Evolutionary conservation across 2,888 invertebrate genomes (phyloP).

Genomic region (Macaria notata): DNA sequence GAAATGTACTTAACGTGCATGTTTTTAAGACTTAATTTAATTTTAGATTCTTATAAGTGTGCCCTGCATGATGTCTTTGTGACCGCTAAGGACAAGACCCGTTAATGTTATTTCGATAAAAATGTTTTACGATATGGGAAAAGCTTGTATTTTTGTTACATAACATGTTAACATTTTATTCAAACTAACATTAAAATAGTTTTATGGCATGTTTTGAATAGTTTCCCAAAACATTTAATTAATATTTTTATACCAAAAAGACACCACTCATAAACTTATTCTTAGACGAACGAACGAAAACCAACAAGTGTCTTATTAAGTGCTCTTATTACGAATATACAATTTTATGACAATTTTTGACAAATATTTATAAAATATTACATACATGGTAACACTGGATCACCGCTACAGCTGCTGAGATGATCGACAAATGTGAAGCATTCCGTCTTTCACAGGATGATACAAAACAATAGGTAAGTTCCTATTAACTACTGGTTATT

Average conservation of each 20-base stretch:
- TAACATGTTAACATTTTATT: slow-evolving; percentile 22
- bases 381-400: slow-evolving; percentile 41
- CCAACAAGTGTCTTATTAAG: slow-evolving; percentile 51
- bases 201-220: slow-evolving; percentile 42
- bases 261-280: slow-evolving; percentile 43
- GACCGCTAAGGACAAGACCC: slow-evolving; percentile 39
- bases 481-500: neutral
- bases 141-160: slow-evolving; percentile 18
- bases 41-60: slow-evolving; percentile 22
- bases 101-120: slow-evolving; percentile 44
- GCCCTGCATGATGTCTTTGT: slow-evolving; percentile 46
- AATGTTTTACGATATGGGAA: slow-evolving; percentile 22
- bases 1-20: slow-evolving; percentile 29
- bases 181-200: slow-evolving; percentile 36
- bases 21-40: slow-evolving; percentile 21
- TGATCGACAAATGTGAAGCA: slow-evolving; percentile 42
- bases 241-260: slow-evolving; percentile 52
- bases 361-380: slow-evolving; percentile 40
- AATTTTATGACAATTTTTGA: slow-evolving; percentile 48
- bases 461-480: slow-evolving; percentile 73
- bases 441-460: slow-evolving; percentile 66
- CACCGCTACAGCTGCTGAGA: slow-evolving; percentile 35
- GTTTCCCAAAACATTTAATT: slow-evolving; percentile 5
- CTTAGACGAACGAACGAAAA: slow-evolving; percentile 60
- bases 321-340: slow-evolving; percentile 52